These are phyloP conservation scores for Clistopyga incitator DNA, from an alignment of 2,888 invertebrate genomes.

Conservation along the genomic window DNA sequence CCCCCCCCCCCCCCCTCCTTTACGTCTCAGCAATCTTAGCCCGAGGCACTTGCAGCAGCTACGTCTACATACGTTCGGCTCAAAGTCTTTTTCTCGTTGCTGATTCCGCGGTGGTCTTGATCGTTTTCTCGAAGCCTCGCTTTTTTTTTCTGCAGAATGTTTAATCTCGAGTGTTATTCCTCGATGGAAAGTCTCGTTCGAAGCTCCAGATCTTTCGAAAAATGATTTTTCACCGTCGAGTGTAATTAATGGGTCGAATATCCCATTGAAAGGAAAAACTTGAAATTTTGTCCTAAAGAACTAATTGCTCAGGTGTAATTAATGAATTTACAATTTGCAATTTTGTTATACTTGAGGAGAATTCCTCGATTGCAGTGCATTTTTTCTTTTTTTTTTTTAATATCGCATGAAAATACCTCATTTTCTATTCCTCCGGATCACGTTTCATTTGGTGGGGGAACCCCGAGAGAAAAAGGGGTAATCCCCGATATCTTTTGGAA, in stretches of 20 bases:
- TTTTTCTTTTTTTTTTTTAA: no score
- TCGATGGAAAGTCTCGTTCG: constrained; percentile 1
- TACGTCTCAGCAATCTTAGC: constrained; percentile 56
- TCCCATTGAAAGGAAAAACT: no score
- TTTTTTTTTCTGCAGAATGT: constrained; percentile 24
- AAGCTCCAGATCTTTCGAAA: constrained; percentile 14
- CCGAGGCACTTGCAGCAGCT: constrained; percentile 50
- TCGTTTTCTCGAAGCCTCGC: constrained; percentile 50
- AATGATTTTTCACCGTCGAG: not conserved
- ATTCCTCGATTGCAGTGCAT: no score
- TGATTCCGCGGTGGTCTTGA: constrained; percentile 50
- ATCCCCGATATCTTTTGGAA: no score
- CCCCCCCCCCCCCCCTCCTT: constrained; percentile 54
- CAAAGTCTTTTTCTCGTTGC: constrained; percentile 54
- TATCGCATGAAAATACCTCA: no score
- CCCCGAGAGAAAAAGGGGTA: no score
- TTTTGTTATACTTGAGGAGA: no score
- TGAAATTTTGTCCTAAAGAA: no score
- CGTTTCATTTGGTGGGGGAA: no score
- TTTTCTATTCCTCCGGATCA: no score
- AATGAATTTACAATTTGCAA: no score
- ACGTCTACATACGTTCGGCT: constrained; percentile 33
- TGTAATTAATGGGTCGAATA: not conserved
- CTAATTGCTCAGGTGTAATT: no score
- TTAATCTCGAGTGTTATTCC: constrained; percentile 33